Evolutionary conservation across 2,113 vertebrate species (phyloP), one percentile per base, ranked within the genome.

Genomic region (Hystrix brachyura): DNA sequence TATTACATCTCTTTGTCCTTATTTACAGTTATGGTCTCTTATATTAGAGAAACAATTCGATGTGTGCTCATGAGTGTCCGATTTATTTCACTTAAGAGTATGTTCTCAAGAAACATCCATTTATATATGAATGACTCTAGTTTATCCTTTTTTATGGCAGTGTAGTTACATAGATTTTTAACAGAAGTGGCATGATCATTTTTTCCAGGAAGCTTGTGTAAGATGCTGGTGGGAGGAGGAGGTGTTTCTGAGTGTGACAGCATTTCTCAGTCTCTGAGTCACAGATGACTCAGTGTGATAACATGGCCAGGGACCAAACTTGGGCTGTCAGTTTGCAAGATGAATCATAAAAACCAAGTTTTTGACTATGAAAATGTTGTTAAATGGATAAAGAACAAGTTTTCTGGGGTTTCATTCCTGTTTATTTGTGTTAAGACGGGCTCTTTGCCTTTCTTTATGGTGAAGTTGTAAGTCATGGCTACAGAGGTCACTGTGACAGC

Each of bases 221-320:
- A 87, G 94, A 78, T 91, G 51, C 53, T 93, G 46, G 27, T 59
- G 46, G n/a, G 71, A 94, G 94, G 87, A 38, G 83, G 85, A 23
- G 64, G 38, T 91, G 13, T 89, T 83, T 67, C 53, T 71, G 69
- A 92, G 69, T 0, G 1, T 21, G 74, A 74, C 76, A 38, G 59
- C 87, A 6, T 82, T 23, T 81, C 57, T 87, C 29, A 8, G 12
- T 71, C 17, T 74, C 84, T 96, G 91, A 96, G 67, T 94, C 95
- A 92, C 1, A 8, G 46, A 46, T 96, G 92, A 97, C 51, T 97
- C 96, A 96, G 90, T 97, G 83, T 84, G 85, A 90, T 88, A 55
- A n/a, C 38, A 76, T 15, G 69, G 13, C 46, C 34, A 87, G 88
- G 95, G 46, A 64, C 51, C 48, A 59, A 38, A n/a, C 51, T 71